Evolutionary conservation across 2,888 invertebrate genomes (phyloP).

Genomic region (Drosophila pullipes): DNA sequence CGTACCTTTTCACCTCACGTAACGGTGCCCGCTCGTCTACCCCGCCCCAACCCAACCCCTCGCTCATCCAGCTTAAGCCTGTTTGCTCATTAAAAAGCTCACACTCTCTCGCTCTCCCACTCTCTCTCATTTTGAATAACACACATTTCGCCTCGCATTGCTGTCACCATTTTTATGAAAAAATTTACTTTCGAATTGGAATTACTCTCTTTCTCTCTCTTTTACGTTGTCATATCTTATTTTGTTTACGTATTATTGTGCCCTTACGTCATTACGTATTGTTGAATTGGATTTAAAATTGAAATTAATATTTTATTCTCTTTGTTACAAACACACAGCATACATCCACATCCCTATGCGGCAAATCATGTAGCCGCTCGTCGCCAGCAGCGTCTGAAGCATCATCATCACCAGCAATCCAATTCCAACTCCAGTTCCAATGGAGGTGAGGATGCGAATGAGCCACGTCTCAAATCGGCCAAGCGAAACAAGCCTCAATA

Average conservation of each 20-base stretch:
- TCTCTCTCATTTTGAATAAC: conserved; percentile 24
- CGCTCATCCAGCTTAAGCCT: conserved; percentile 40
- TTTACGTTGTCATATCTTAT: conserved; percentile 47
- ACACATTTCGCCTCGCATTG: conserved; percentile 32
- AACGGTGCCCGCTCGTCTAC: conserved; percentile 19
- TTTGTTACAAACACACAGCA: conserved; percentile 62
- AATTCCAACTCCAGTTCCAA: conserved; percentile 19
- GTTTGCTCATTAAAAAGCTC: conserved; percentile 21
- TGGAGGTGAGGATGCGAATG: conserved; percentile 23
- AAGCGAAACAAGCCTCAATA: conserved; percentile 66
- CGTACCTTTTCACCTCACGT: conserved; percentile 36
- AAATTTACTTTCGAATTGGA: conserved; percentile 68
- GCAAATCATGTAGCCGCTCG: conserved; percentile 75
- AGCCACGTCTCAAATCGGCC: conserved; percentile 39
- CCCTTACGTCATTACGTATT: conserved; percentile 14
- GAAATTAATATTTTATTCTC: conserved; percentile 32
- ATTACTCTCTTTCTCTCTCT: conserved; percentile 18
- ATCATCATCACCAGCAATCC: conserved; percentile 61
- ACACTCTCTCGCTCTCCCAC: background rate
- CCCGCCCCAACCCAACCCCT: background rate
- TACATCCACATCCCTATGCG: conserved; percentile 85
- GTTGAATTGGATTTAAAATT: background rate
- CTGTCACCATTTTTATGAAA: conserved; percentile 41
- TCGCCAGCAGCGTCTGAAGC: conserved; percentile 83
- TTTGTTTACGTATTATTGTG: conserved; percentile 36